Percentiles rank a stretch among this genome's conserved stretches.
Evolutionary conservation across 1,140 invertebrate species (phyloP).

Genomic region (Chrysoperla carnea): DNA sequence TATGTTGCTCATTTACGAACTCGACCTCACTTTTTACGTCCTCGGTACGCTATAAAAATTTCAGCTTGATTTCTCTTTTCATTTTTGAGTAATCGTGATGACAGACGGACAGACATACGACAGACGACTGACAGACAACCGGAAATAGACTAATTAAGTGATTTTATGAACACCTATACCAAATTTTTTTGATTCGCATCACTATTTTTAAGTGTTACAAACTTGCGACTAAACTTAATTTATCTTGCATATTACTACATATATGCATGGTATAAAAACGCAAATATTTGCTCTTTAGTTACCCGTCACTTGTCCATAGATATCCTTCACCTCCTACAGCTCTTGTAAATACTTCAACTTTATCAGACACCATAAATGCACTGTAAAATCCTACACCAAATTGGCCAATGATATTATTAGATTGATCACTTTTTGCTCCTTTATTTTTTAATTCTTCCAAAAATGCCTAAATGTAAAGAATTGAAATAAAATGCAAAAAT

Average conservation of each 20-base stretch:
- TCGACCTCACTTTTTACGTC: too few relatives aligned
- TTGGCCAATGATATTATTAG: conserved; percentile 84
- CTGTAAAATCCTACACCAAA: conserved; percentile 99
- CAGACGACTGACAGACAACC: too few relatives aligned
- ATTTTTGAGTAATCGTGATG: too few relatives aligned
- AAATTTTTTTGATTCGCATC: background rate
- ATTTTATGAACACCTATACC: too few relatives aligned
- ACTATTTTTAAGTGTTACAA: background rate
- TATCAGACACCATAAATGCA: conserved; percentile 90
- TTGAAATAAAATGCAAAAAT: too few relatives aligned
- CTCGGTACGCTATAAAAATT: too few relatives aligned
- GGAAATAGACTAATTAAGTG: too few relatives aligned
- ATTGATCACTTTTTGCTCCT: conserved; percentile 33
- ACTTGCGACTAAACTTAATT: background rate
- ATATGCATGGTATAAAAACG: too few relatives aligned
- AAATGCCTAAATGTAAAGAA: conserved; percentile 39
- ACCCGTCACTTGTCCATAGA: conserved; percentile 84
- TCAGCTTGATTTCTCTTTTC: too few relatives aligned
- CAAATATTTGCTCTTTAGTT: conserved; percentile 14
- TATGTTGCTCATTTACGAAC: too few relatives aligned
- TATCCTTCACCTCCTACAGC: conserved; percentile 41
- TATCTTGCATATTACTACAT: too few relatives aligned
- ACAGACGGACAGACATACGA: too few relatives aligned
- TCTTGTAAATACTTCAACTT: conserved; percentile 79
- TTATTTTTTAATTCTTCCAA: conserved; percentile 67